Conservation (phyloP, 1,140 invertebrate genomes). For the Aphaenogaster rudis region DNA sequence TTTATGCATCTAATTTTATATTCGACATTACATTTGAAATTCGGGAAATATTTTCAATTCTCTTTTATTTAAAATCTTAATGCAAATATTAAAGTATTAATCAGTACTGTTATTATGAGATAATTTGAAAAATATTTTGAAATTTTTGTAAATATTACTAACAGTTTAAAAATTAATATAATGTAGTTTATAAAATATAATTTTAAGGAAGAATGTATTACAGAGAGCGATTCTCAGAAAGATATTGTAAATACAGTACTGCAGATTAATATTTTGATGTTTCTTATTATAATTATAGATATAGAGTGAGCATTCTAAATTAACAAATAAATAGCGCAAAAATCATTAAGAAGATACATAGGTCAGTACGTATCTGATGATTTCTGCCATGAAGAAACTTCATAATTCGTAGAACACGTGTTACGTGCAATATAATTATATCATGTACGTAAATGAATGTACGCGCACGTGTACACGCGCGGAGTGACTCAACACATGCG, state of each 20-base stretch:
- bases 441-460: background rate
- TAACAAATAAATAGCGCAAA: background rate
- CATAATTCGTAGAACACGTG: background rate
- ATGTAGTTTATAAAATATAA: background rate
- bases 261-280: no score
- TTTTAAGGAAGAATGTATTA: background rate
- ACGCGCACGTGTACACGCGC: conserved; percentile 1
- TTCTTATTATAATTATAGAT: background rate
- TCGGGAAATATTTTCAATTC: background rate
- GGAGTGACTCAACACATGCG: conserved; percentile 59
- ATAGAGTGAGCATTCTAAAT: background rate
- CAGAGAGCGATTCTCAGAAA: background rate
- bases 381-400: background rate
- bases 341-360: background rate
- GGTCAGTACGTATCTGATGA: background rate
- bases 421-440: background rate
- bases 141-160: no score
- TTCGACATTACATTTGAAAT: background rate
- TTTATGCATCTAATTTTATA: conserved; percentile 14
- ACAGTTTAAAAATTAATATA: background rate
- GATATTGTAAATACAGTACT: background rate
- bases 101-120: no score
- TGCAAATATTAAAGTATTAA: no score
- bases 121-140: no score
- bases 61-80: background rate